Base-by-base conservation (phyloP, 1,140 invertebrate species). In the Nebria ingens region DNA sequence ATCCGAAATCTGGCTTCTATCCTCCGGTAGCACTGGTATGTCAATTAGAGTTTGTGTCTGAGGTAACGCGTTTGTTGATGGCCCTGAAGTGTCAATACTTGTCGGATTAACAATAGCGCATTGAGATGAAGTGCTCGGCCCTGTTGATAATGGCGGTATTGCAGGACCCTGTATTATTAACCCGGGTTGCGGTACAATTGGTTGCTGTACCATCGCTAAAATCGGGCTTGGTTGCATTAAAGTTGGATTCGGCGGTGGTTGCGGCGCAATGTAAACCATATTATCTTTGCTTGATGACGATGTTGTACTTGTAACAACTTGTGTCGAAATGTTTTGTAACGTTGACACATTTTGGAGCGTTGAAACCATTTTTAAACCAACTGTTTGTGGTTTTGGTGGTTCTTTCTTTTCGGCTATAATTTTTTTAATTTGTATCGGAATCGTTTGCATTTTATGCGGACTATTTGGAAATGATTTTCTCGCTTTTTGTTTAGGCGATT, bases 401-500 rank as follows among this genome's bases (percentile, higher is more conserved):
- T 56, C 22, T 15, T 45, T 55, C 9, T 56, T 52, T 12, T 49
- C 49, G 57, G 65, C 49, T 20, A 53, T 25, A 49, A 42, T 25
- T 34, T 53, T 42, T 13, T 54, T 55, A 20, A 34, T 51, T 1
- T 40, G 29, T 15, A 34, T 19, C 12, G 49, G 21, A 15, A 54
- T 57, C 20, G 40, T 50, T 22, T 45, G 25, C 42, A 56, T 56
- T 52, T 56, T 56, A 4, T 49, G 17, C 6, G 51, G 22, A 1
- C 25, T 29, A n/a, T 60, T 62, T 0, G 64, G 64, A 52, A 70
- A 68, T 2, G 67, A 60, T 60, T 68, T 67, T 23, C 65, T 45
- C 2, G 64, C 65, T 40, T 59, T 59, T 40, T 61, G 60, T 54
- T 63, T 66, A 15, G 51, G 52, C 17, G 59, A 49, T 50, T 59